Conservation (phyloP, 2,113 vertebrate genomes). For the Mastomys coucha region DNA sequence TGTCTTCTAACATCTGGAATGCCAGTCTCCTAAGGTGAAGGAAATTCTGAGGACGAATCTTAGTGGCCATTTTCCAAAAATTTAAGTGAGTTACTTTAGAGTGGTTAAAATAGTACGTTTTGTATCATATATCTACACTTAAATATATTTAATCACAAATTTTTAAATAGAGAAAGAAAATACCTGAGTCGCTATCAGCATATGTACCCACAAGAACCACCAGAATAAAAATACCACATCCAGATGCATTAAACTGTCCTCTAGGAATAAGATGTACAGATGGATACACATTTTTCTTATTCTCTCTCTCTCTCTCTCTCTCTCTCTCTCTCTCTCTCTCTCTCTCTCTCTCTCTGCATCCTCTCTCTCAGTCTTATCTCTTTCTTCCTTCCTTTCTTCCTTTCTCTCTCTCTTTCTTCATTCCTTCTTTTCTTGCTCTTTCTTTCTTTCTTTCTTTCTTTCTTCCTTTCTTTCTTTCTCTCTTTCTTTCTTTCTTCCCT, state of each 20-base stretch:
- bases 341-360: too few relatives aligned
- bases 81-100: background rate
- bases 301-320: background rate
- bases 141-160: background rate
- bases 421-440: too few relatives aligned
- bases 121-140: background rate
- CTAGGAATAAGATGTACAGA: background rate
- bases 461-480: too few relatives aligned
- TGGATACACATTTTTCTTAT: background rate
- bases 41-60: background rate
- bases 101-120: background rate
- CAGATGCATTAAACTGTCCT: background rate
- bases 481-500: background rate
- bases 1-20: background rate
- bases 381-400: background rate
- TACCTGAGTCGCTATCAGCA: background rate
- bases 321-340: too few relatives aligned
- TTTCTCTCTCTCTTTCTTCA: too few relatives aligned
- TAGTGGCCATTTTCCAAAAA: background rate
- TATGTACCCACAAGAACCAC: background rate
- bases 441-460: background rate
- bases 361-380: too few relatives aligned
- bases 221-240: background rate
- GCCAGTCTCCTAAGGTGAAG: background rate
- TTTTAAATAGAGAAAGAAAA: background rate